A percentile compares a stretch with the other conserved stretches of the same genome.
phyloP scores from a whole-genome alignment of 1,140 invertebrate species.

The Bombus confusus region DNA sequence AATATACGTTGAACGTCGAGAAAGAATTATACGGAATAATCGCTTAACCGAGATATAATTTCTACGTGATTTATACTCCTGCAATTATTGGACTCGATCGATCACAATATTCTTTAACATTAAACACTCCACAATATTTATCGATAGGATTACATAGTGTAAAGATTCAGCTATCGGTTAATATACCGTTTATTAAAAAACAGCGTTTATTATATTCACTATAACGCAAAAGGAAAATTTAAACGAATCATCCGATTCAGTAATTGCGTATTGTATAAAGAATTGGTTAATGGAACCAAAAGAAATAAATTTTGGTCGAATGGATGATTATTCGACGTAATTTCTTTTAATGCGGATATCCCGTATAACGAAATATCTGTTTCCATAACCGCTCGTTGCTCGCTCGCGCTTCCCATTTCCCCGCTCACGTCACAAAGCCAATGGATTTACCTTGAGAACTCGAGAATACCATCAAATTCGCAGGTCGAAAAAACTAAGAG shows the following conservation, averaged over 20 bases:
- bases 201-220: no score
- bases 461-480: background rate
- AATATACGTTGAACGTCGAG: background rate
- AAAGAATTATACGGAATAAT: background rate
- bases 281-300: background rate
- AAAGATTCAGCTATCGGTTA: background rate
- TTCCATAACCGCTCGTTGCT: background rate
- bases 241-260: background rate
- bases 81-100: background rate
- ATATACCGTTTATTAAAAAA: no score
- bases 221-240: background rate
- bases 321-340: no score
- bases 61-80: background rate
- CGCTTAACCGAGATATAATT: no score
- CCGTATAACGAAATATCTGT: background rate
- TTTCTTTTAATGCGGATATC: background rate
- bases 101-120: background rate
- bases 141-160: background rate
- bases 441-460: background rate
- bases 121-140: background rate
- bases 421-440: background rate
- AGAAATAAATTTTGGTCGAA: background rate
- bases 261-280: background rate
- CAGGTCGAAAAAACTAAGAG: background rate
- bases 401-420: background rate